Evolutionary conservation across 2,888 invertebrate species (phyloP).

Genomic region (Lasioglossum malachurum): DNA sequence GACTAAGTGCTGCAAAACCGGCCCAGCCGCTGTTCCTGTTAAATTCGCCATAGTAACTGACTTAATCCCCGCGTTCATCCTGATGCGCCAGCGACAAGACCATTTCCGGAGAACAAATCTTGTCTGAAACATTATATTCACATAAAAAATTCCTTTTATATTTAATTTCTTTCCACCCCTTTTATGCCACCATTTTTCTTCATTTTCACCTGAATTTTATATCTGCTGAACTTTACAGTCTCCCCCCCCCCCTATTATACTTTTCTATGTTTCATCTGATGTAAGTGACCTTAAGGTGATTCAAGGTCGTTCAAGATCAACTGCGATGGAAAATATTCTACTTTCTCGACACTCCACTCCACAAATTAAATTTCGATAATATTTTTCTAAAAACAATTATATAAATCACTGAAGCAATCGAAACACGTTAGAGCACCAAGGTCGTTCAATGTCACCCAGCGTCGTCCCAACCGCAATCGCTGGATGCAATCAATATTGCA

Average conservation of each 20-base stretch:
- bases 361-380: no score
- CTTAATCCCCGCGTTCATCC: not conserved
- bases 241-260: no score
- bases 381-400: no score
- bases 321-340: no score
- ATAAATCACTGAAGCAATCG: not conserved
- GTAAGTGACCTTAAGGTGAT: no score
- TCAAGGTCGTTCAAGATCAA: no score
- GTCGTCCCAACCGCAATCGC: not conserved
- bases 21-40: slow-evolving; percentile 13
- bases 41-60: slow-evolving; percentile 26
- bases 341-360: no score
- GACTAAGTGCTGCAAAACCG: slow-evolving; percentile 59
- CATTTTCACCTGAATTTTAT: no score
- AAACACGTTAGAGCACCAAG: not conserved
- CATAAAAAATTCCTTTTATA: not conserved
- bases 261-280: no score
- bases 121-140: not conserved
- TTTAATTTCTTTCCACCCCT: not conserved
- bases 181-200: no score
- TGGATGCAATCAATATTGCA: not conserved
- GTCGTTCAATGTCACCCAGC: not conserved
- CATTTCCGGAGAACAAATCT: not conserved
- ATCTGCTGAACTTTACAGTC: no score
- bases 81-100: not conserved